Evolutionary conservation across 2,797 vertebrate genomes (phyloP).

Genomic region (Bovichtus diacanthus): DNA sequence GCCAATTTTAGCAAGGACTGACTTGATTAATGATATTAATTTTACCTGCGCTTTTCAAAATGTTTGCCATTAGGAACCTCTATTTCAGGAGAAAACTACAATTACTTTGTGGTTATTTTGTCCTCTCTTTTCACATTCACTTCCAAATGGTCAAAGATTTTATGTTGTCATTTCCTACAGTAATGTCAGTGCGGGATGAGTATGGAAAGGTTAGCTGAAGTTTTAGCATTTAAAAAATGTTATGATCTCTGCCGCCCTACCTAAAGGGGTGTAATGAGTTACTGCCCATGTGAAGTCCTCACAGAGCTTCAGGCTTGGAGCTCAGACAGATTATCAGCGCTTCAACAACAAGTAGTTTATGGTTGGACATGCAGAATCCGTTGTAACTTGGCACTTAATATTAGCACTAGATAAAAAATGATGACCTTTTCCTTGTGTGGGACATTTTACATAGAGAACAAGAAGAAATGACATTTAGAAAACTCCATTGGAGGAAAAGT

Average conservation of each 20-base stretch:
- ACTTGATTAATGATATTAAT: conserved; percentile 43
- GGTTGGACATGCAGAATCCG: conserved; percentile 1
- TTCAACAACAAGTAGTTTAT: conserved; percentile 17
- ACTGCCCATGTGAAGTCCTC: conserved; percentile 8
- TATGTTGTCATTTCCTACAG: conserved; percentile 20
- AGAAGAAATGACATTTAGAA: conserved; percentile 58
- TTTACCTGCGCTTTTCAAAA: conserved; percentile 27
- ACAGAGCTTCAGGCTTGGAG: not conserved
- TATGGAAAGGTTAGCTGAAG: conserved; percentile 25
- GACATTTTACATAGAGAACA: conserved; percentile 26
- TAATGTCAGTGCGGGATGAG: conserved; percentile 7
- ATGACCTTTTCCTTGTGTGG: conserved; percentile 42
- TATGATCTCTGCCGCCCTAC: conserved; percentile 21
- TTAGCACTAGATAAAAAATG: conserved; percentile 28
- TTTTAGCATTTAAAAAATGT: conserved; percentile 27
- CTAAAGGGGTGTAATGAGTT: conserved; percentile 22
- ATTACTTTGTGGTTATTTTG: conserved; percentile 17
- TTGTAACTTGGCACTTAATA: conserved; percentile 4
- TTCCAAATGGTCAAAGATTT: conserved; percentile 8
- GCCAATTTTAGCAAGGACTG: conserved; percentile 14
- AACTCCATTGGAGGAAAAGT: conserved; percentile 24
- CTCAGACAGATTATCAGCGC: not conserved
- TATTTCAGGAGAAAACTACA: conserved; percentile 12
- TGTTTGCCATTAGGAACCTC: conserved; percentile 19
- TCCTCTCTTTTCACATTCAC: conserved; percentile 9